These are phyloP conservation scores for Hydrocynus forskahlii DNA, from an alignment of 2,797 vertebrate species.

Conservation along the genomic window DNA sequence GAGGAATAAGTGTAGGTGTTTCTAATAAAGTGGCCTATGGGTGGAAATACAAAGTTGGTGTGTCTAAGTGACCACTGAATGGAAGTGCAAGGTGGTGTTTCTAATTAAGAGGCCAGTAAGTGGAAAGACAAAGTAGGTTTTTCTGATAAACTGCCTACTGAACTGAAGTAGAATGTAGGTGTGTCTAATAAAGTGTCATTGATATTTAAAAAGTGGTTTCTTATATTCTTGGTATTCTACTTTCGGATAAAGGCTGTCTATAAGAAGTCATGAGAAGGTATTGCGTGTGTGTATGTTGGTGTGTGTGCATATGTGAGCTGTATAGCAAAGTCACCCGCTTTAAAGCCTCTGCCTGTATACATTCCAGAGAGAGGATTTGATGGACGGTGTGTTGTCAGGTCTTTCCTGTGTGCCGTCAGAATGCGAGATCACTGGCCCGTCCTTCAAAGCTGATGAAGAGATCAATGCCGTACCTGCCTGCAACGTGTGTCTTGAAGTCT, in stretches of 20 bases:
- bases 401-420: slow-evolving; percentile 60
- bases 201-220: background rate
- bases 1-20: no score
- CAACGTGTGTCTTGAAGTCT: slow-evolving; percentile 32
- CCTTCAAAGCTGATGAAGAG: slow-evolving; percentile 63
- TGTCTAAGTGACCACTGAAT: background rate
- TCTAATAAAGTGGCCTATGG: background rate
- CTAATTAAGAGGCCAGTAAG: background rate
- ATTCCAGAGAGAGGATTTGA: slow-evolving; percentile 30
- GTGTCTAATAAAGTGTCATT: no score
- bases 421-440: slow-evolving; percentile 59
- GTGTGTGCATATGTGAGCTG: background rate
- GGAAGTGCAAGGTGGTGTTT: background rate
- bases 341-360: background rate
- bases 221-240: background rate
- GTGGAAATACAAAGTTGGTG: background rate
- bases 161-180: no score
- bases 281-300: background rate
- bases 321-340: background rate
- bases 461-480: slow-evolving; percentile 55
- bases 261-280: background rate
- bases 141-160: background rate
- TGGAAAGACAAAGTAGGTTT: background rate
- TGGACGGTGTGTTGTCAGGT: slow-evolving; percentile 39
- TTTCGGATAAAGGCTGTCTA: no score